Base-by-base conservation (phyloP, 2,888 invertebrate species). In the Endomychus coccineus region DNA sequence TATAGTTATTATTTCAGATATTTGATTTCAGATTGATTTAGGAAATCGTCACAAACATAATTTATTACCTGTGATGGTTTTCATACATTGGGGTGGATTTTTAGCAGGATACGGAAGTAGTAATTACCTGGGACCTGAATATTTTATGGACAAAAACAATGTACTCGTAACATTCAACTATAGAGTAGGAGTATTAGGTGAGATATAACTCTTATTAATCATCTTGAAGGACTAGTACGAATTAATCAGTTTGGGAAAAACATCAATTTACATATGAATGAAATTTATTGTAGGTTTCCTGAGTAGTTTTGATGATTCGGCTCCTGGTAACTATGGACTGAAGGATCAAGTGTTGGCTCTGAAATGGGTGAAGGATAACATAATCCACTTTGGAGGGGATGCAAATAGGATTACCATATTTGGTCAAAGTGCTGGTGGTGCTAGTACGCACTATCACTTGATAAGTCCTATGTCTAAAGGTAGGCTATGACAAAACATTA, bases 61-160 rank as follows among this genome's bases (percentile, higher is more conserved):
- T 13, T 14, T 30, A 2, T 24, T 52, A 3, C 69, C 71, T 0
- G 72, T 73, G 0, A 68, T 74, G 67, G 66, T 73, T 2, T 71
- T 69, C 39, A 68, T 73, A 36, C 69, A 71, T 50, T 73, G 71
- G 22, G 74, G 73, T 0, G 73, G 67, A n/a, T 73, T 68, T 51
- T 68, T 73, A 44, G 60, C 68, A 4, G 73, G 73, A 6, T 53
- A 62, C 2, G 62, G 67, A 0, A 58, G 58, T 16, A 69, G 68
- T n/a, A 46, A 49, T 7, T 41, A 68, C n/a, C 52, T 64, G 16
- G 72, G 72, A 2, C 71, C 73, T 1, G 68, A 71, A 43, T 71
- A 69, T 49, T 63, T 73, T 23, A 67, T 74, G 71, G 71, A 73
- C 45, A 49, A 61, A 40, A 58, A 69, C 33, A 63, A 71, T 3